These are phyloP conservation scores for Pentalonia nigronervosa DNA, from an alignment of 1,140 invertebrate genomes.

Conservation along the genomic window DNA sequence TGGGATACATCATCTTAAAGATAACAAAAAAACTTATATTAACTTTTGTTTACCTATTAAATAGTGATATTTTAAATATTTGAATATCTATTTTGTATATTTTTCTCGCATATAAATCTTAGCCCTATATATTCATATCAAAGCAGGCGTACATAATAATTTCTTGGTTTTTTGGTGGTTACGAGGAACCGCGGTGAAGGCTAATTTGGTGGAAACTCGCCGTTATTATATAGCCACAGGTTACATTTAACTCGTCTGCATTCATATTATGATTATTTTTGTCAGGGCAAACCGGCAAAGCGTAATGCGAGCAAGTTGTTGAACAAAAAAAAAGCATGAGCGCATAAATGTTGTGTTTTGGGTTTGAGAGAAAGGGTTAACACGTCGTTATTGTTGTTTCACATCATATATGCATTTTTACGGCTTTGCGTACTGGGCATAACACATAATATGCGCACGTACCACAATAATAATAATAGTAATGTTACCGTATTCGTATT, in stretches of 20 bases:
- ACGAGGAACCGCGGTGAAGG: too few relatives aligned
- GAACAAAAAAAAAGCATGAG: background rate
- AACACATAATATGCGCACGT: background rate
- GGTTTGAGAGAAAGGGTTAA: background rate
- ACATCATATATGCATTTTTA: background rate
- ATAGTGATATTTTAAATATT: background rate
- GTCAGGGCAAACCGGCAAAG: background rate
- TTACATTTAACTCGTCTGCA: background rate
- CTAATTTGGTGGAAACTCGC: too few relatives aligned
- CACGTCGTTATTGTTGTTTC: background rate
- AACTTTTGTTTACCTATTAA: too few relatives aligned
- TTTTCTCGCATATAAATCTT: background rate
- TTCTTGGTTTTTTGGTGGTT: too few relatives aligned
- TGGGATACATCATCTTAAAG: too few relatives aligned
- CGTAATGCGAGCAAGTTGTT: background rate
- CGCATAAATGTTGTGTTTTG: background rate
- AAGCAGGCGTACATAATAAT: background rate
- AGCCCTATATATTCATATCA: background rate
- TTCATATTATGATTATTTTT: background rate
- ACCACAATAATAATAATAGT: background rate
- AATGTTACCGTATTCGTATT: background rate
- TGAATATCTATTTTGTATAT: background rate
- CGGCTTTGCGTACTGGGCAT: background rate
- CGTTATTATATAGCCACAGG: too few relatives aligned
- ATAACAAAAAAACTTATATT: too few relatives aligned